A percentile compares a stretch with the other conserved stretches of the same genome.
These are phyloP conservation scores for cattle (Bos taurus) DNA, from an alignment of 2,113 vertebrate genomes.

Conservation along the genomic window ARS-UCD2.0 NC_037356.1:28131001-28131500, in stretches of 20 bases:
- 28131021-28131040: not conserved
- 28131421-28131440: not conserved
- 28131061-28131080: not conserved
- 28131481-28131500: not conserved
- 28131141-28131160: not conserved
- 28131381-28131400: constrained; percentile 86
- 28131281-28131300: constrained; percentile 81
- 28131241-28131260: constrained; percentile 74
- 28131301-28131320: constrained; percentile 76
- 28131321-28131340: constrained; percentile 79
- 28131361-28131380: constrained; percentile 77
- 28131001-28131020: not conserved
- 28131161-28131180: not conserved
- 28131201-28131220: not conserved
- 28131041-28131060: not conserved
- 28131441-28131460: not conserved
- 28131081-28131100: not conserved
- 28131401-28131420: not conserved
- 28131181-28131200: not conserved
- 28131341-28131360: constrained; percentile 84
- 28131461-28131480: not conserved
- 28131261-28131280: constrained; percentile 87
- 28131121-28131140: not conserved
- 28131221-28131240: rapidly evolving
- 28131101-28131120: not conserved